A percentile compares a stretch with the other conserved stretches of the same genome.
These are phyloP conservation scores for Ectemnius lituratus DNA, from an alignment of 2,888 invertebrate species.

Conservation along the genomic window DNA sequence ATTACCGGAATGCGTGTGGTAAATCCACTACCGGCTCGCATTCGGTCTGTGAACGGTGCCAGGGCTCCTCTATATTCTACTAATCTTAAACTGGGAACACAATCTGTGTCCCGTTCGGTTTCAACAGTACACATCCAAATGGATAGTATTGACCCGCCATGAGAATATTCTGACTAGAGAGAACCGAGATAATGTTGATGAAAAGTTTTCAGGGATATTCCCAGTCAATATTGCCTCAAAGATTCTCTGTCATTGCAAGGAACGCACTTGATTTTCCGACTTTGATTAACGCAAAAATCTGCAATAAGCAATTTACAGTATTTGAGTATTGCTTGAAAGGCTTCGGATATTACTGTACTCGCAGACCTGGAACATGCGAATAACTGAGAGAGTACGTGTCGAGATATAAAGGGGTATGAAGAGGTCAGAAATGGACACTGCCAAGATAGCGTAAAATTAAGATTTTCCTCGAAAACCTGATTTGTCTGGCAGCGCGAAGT, in stretches of 20 bases:
- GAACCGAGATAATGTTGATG: no score
- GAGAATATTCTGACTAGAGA: no score
- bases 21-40: slow-evolving; percentile 12
- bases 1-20: slow-evolving; percentile 14
- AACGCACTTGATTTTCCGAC: slow-evolving; percentile 21
- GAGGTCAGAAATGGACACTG: not conserved
- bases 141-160: not conserved
- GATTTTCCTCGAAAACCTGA: slow-evolving; percentile 11
- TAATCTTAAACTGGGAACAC: slow-evolving; percentile 42
- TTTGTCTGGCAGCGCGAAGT: slow-evolving; percentile 28
- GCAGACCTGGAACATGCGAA: not conserved
- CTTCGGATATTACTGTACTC: not conserved
- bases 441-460: slow-evolving; percentile 5
- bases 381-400: not conserved
- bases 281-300: not conserved
- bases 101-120: slow-evolving; percentile 34
- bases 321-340: not conserved
- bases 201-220: no score
- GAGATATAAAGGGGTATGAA: not conserved
- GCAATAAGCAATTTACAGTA: no score
- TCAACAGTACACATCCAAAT: slow-evolving; percentile 29
- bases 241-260: not conserved
- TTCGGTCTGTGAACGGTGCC: not conserved
- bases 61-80: slow-evolving; percentile 27
- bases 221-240: not conserved